Evolutionary conservation across 2,797 vertebrate species (phyloP).

Genomic region (Pseudomugil tenellus): DNA sequence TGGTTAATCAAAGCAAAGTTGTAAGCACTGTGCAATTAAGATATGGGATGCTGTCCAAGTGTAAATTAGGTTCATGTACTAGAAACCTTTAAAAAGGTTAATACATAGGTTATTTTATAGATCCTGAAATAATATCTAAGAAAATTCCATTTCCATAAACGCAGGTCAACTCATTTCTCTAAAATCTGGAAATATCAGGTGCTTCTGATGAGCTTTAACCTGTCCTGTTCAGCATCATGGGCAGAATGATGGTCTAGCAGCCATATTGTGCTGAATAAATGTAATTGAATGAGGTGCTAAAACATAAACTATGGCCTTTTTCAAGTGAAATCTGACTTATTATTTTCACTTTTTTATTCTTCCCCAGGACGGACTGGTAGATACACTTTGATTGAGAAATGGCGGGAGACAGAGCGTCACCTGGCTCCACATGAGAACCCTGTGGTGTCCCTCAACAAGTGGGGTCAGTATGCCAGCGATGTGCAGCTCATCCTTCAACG

Average conservation of each 20-base stretch:
- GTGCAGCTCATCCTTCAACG: slow-evolving; percentile 94
- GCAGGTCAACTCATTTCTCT: no score
- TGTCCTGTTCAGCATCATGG: no score
- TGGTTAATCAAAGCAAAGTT: not conserved
- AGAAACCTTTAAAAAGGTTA: no score
- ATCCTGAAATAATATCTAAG: no score
- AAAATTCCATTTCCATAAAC: no score
- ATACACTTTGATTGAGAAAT: slow-evolving; percentile 96
- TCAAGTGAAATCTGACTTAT: not conserved
- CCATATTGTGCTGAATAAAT: no score
- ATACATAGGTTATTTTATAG: no score
- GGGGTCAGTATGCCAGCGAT: slow-evolving; percentile 96
- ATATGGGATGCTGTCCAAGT: not conserved
- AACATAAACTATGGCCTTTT: not conserved
- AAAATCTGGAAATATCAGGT: no score
- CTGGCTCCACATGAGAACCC: slow-evolving; percentile 93
- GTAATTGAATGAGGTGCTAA: not conserved
- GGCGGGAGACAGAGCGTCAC: slow-evolving; percentile 94
- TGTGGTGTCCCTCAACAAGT: slow-evolving; percentile 94
- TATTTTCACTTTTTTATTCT: not conserved
- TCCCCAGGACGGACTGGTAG: slow-evolving; percentile 90
- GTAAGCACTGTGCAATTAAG: not conserved
- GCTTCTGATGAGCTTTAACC: no score
- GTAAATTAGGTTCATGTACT: no score
- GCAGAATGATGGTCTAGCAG: no score